Evolutionary conservation across 1,140 invertebrate species (phyloP), one percentile per base, ranked within the genome.

Genomic region (Samia ricini): DNA sequence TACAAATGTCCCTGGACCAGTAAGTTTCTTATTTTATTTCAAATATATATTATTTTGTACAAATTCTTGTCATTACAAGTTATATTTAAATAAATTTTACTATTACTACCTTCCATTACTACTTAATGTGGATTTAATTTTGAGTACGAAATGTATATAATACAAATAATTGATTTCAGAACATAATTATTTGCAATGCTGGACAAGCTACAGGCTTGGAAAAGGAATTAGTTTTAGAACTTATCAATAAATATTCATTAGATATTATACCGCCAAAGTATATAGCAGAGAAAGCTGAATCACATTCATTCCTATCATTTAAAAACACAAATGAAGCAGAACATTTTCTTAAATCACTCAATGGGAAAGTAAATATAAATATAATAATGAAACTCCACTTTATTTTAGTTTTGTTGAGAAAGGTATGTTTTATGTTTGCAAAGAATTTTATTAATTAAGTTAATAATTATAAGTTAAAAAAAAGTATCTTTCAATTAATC

Each of bases 121-220:
- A 26, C 26, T 4, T 26, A 3, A n/a, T n/a, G n/a, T n/a, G n/a
- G n/a, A n/a, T n/a, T n/a, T n/a, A n/a, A n/a, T n/a, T n/a, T n/a
- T n/a, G n/a, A n/a, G n/a, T n/a, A n/a, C n/a, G n/a, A n/a, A n/a
- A n/a, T n/a, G n/a, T n/a, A n/a, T n/a, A n/a, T n/a, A n/a, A n/a
- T n/a, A n/a, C n/a, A n/a, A n/a, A 42, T 52, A 52, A 22, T 18
- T 60, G 60, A 68, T 85, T 79, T 64, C 71, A 90, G 88, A 81
- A 86, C 66, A 71, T 90, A 59, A 72, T 88, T 5, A 54, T 90
- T 4, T 90, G 85, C 50, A 90, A 90, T 68, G 80, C 79, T 20
- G 88, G 88, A 0, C 85, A 90, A 74, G 85, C 88, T 10, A 85
- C 85, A 10, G 83, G 83, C 0, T 74, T 88, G 60, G 63, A 73